Percentiles rank a stretch among this genome's conserved stretches.
These are phyloP conservation scores for Oscheius sp. DNA, from an alignment of 2,888 invertebrate genomes.

Conservation along the genomic window DNA sequence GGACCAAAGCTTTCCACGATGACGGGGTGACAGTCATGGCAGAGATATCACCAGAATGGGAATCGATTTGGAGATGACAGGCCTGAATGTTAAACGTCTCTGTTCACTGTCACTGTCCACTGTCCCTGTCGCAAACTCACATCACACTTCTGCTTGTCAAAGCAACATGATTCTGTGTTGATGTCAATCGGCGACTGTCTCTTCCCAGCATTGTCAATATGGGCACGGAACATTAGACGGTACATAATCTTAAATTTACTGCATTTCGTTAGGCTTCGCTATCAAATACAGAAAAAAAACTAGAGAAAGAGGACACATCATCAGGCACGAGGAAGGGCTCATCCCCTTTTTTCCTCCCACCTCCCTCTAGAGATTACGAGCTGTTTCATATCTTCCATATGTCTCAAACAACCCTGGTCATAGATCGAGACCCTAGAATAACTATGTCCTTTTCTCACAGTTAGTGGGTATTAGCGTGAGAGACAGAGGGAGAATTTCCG, in stretches of 20 bases:
- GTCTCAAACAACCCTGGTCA: too few species aligned
- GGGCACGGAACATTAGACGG: constrained; percentile 23
- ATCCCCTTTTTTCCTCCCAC: too few species aligned
- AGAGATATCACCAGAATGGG: constrained; percentile 59
- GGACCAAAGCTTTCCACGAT: constrained; percentile 52
- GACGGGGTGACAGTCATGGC: constrained; percentile 47
- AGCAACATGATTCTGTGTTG: constrained; percentile 11
- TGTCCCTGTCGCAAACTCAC: too few species aligned
- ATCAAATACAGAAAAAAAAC: too few species aligned
- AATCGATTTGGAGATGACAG: constrained; percentile 56
- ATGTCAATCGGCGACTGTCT: constrained; percentile 36
- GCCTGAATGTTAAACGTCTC: constrained; percentile 42
- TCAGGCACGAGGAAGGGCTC: too few species aligned
- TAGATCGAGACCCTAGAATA: too few species aligned
- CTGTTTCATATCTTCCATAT: too few species aligned
- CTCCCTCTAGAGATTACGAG: too few species aligned
- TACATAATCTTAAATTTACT: constrained; percentile 26
- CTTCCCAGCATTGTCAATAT: constrained; percentile 16
- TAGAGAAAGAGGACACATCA: too few species aligned
- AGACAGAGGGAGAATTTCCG: too few species aligned
- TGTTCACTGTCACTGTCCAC: neutral
- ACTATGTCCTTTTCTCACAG: too few species aligned
- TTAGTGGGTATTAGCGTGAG: too few species aligned
- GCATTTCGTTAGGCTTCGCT: neutral
- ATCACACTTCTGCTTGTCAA: constrained; percentile 28